Percentiles rank a stretch among this genome's conserved stretches.
These are phyloP conservation scores for Glossophaga mutica DNA, from an alignment of 2,797 vertebrate genomes.

Conservation along the genomic window DNA sequence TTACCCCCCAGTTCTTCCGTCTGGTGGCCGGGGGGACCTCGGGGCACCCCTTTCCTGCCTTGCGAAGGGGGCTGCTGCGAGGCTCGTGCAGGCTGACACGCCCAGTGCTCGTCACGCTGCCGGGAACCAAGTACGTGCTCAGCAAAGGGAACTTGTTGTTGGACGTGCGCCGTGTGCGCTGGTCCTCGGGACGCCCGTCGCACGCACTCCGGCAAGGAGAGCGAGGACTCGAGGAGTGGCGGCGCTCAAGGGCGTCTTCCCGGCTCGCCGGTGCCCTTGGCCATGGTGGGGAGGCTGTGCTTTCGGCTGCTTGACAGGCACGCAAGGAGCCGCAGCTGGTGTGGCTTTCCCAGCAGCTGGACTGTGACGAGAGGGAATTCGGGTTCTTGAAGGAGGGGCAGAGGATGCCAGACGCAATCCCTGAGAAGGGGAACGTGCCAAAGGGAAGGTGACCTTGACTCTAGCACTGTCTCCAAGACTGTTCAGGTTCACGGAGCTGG, in stretches of 20 bases:
- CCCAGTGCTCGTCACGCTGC: background rate
- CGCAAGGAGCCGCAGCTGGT: constrained; percentile 55
- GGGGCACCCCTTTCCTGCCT: background rate
- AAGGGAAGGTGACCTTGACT: background rate
- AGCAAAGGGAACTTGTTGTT: background rate
- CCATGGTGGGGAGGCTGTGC: background rate
- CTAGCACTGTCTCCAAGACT: background rate
- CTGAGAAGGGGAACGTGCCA: background rate
- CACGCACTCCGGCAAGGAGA: background rate
- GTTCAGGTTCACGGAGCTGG: background rate
- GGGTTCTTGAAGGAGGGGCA: constrained; percentile 44
- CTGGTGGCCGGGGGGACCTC: background rate
- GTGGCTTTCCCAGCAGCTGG: constrained; percentile 50
- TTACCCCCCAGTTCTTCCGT: background rate
- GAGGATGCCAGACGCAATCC: constrained; percentile 25
- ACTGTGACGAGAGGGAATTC: constrained; percentile 59
- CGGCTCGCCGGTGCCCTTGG: background rate
- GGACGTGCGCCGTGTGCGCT: rapidly evolving
- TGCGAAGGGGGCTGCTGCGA: background rate
- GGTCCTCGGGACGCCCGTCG: background rate
- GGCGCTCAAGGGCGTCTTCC: background rate
- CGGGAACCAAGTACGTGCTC: background rate
- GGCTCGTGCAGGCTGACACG: background rate
- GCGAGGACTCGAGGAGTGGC: background rate
- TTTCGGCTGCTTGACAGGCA: background rate